These are phyloP conservation scores for Sinotaia quadrata DNA, from an alignment of 2,888 invertebrate genomes.

Conservation along the genomic window DNA sequence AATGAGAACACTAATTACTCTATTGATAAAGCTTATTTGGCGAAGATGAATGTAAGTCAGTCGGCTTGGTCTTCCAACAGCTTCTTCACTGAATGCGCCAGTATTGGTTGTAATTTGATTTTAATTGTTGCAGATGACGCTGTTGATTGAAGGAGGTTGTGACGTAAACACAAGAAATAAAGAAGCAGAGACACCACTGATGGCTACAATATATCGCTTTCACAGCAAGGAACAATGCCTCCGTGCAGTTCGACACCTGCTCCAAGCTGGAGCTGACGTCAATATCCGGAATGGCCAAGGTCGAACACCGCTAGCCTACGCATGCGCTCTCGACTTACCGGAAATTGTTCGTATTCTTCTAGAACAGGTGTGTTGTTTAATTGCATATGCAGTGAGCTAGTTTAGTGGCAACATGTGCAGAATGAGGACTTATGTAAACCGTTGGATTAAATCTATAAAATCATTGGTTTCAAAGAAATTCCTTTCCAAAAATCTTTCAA, in stretches of 20 bases:
- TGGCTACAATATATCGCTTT: slow-evolving; percentile 41
- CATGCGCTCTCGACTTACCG: slow-evolving; percentile 45
- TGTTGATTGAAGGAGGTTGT: slow-evolving; percentile 43
- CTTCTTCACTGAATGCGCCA: not conserved
- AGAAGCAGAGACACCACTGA: slow-evolving; percentile 44
- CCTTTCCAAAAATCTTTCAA: too few relatives aligned
- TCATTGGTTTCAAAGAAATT: too few relatives aligned
- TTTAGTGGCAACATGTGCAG: too few relatives aligned
- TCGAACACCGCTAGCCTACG: slow-evolving; percentile 45
- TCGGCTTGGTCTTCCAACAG: too few relatives aligned
- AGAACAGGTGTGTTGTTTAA: slow-evolving; percentile 37
- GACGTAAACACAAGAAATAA: slow-evolving; percentile 42
- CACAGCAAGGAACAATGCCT: slow-evolving; percentile 34
- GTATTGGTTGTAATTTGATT: not conserved
- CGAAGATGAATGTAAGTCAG: too few relatives aligned
- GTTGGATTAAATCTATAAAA: too few relatives aligned
- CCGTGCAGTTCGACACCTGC: slow-evolving; percentile 35
- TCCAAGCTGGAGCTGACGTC: slow-evolving; percentile 43
- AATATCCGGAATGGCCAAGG: slow-evolving; percentile 43
- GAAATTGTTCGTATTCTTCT: slow-evolving; percentile 41
- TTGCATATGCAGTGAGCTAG: too few relatives aligned
- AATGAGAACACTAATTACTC: too few relatives aligned
- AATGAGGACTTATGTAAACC: too few relatives aligned
- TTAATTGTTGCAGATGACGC: slow-evolving; percentile 37
- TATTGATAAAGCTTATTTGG: too few relatives aligned